Conservation (phyloP, 2,113 vertebrate genomes). For the Felis chaus region DNA sequence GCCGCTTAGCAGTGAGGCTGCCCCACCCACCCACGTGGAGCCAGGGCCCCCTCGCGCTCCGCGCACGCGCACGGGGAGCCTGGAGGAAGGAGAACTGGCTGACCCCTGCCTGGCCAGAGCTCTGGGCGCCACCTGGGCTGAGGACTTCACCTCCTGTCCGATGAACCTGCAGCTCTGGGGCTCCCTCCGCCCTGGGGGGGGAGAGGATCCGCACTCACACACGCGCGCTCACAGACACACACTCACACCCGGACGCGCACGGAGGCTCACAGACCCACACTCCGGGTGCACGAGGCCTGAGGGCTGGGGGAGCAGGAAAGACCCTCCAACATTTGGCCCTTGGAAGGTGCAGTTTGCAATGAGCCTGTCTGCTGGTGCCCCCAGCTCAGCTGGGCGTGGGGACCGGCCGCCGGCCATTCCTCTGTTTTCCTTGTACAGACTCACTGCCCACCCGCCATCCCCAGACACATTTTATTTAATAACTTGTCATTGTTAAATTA, state of each 20-base stretch:
- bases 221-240: not conserved
- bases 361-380: constrained; percentile 61
- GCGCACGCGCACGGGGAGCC: not conserved
- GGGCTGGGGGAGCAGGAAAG: constrained; percentile 10
- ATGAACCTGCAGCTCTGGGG: not conserved
- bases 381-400: not conserved
- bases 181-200: not conserved
- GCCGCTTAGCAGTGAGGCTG: not conserved
- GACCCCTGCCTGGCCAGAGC: not conserved
- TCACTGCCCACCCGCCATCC: constrained; percentile 81
- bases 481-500: constrained; percentile 91
- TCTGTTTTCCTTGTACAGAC: constrained; percentile 88
- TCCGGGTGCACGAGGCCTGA: not conserved
- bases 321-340: constrained; percentile 52
- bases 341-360: constrained; percentile 66
- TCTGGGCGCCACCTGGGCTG: not conserved
- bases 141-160: not conserved
- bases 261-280: not conserved
- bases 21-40: not conserved
- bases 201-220: not conserved
- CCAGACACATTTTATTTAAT: constrained; percentile 88
- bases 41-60: not conserved
- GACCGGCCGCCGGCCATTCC: not conserved
- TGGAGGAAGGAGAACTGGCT: not conserved
- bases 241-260: not conserved